Conservation (phyloP, 2,113 vertebrate species). For the Saccopteryx leptura region DNA sequence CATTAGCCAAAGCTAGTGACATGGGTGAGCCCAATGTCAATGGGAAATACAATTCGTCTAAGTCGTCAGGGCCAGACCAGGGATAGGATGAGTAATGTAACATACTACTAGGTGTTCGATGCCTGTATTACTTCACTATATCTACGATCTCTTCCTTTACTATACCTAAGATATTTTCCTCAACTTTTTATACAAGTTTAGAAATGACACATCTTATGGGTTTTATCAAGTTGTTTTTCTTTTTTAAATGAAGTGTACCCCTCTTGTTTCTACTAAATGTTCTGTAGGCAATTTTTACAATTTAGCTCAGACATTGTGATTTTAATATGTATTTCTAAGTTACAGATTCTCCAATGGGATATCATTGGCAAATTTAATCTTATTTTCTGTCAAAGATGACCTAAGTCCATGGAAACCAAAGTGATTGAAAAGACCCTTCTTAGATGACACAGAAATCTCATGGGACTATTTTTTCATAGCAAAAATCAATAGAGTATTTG, state of each 20-base stretch:
- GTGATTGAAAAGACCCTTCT: not conserved
- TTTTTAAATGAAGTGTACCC: not conserved
- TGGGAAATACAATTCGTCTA: not conserved
- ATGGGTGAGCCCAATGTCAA: not conserved
- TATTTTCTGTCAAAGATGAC: not conserved
- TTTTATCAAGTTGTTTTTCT: not conserved
- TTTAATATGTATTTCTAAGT: constrained; percentile 36
- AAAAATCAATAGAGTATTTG: constrained; percentile 50
- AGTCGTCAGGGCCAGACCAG: not conserved
- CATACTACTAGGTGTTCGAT: not conserved
- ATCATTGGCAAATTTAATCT: constrained; percentile 9
- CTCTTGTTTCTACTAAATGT: not conserved
- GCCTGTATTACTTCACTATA: not conserved
- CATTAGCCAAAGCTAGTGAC: not conserved
- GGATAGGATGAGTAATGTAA: not conserved
- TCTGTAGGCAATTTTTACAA: not conserved
- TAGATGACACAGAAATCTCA: not conserved
- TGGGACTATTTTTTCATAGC: constrained; percentile 3
- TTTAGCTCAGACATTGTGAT: not conserved
- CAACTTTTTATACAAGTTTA: not conserved
- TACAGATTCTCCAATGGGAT: not conserved
- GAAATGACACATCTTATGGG: not conserved
- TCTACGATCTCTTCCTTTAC: not conserved
- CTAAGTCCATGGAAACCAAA: not conserved
- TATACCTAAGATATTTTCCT: not conserved